A percentile compares a stretch with the other conserved stretches of the same genome.
These are phyloP conservation scores for Thysanoteuthis rhombus DNA, from an alignment of 2,888 invertebrate species.

Conservation along the genomic window DNA sequence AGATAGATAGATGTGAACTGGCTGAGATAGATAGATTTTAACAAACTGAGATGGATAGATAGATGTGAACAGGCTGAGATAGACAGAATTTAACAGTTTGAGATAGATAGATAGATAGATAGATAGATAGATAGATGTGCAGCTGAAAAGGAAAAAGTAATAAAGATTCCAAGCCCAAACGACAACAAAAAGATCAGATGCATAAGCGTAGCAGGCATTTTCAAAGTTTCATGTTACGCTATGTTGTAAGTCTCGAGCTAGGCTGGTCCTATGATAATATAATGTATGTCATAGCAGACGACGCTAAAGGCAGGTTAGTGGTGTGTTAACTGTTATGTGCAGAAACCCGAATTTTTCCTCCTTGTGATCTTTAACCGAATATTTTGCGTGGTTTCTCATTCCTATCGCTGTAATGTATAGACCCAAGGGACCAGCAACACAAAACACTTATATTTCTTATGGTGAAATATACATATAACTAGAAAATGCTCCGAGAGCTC, in stretches of 20 bases:
- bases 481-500: too few species aligned
- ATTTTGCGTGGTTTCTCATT: not conserved
- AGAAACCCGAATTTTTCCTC: not conserved
- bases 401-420: too few species aligned
- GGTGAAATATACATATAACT: too few species aligned
- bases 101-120: too few species aligned
- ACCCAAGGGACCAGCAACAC: too few species aligned
- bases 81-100: too few species aligned
- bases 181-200: not conserved
- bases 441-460: too few species aligned
- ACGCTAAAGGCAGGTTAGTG: not conserved
- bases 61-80: too few species aligned
- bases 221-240: not conserved
- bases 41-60: too few species aligned
- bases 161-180: not conserved
- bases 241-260: too few species aligned
- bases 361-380: not conserved
- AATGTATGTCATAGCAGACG: not conserved
- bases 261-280: not conserved
- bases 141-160: not conserved
- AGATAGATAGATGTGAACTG: constrained; percentile 23
- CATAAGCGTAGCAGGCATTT: not conserved
- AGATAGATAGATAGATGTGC: not conserved
- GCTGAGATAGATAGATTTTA: too few species aligned
- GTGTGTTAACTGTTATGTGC: not conserved